These are phyloP conservation scores for Sminthurides aquaticus DNA, from an alignment of 2,888 invertebrate species.

Conservation along the genomic window DNA sequence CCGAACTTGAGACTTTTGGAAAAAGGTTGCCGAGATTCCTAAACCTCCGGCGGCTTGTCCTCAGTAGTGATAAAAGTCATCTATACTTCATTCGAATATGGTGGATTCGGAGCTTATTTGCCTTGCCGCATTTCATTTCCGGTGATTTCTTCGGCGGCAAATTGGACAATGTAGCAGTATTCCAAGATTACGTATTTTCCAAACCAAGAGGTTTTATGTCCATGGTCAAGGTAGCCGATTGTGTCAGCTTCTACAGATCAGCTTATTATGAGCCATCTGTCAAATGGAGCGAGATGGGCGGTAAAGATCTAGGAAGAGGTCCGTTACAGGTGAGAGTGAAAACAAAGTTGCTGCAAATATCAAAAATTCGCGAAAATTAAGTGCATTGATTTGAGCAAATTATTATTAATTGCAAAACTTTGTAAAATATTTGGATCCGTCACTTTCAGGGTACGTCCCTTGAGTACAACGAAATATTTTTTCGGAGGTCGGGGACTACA, in stretches of 20 bases:
- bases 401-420: too few species aligned
- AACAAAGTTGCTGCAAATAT: too few species aligned
- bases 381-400: too few species aligned
- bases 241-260: conserved; percentile 12
- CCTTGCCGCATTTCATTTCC: neutral
- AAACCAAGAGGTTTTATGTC: conserved; percentile 2
- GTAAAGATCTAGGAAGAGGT: too few species aligned
- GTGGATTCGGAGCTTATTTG: conserved; percentile 8
- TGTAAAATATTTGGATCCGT: too few species aligned
- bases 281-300: conserved; percentile 3
- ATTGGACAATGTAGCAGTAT: neutral
- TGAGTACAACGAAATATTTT: conserved; percentile 51
- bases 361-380: too few species aligned
- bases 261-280: neutral
- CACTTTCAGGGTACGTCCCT: conserved; percentile 55
- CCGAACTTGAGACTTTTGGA: neutral
- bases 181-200: neutral
- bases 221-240: conserved; percentile 13
- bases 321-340: too few species aligned
- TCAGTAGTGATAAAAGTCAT: neutral
- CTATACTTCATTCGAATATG: neutral
- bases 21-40: conserved; percentile 2
- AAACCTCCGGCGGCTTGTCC: neutral
- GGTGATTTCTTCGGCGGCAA: conserved; percentile 15
- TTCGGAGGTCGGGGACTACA: conserved; percentile 61